phyloP scores from a whole-genome alignment of 2,113 vertebrate species.

The Peromyscus maniculatus region DNA sequence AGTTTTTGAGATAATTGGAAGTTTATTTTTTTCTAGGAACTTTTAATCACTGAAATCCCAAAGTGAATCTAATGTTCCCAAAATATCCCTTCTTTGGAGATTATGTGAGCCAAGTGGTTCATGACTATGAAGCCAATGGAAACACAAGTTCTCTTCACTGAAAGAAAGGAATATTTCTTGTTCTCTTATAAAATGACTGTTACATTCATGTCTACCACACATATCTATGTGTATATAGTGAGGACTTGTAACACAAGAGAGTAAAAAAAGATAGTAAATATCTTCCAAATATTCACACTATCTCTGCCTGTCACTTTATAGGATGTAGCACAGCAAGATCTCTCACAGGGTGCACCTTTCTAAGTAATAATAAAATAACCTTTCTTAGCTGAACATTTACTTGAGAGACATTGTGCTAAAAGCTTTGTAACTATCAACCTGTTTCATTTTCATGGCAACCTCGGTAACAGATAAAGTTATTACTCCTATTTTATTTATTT shows the following conservation, averaged over 20 bases:
- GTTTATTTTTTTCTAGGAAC: neutral
- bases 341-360: neutral
- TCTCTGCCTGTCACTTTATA: neutral
- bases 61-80: neutral
- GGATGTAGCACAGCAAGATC: neutral
- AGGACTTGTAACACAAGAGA: neutral
- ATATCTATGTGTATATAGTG: neutral
- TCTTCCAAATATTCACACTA: neutral
- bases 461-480: neutral
- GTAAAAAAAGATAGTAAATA: neutral
- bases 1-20: neutral
- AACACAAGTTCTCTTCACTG: neutral
- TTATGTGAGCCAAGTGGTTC: neutral
- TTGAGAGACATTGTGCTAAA: neutral
- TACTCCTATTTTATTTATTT: neutral
- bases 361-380: conserved; percentile 9
- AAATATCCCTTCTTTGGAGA: neutral
- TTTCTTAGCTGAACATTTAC: neutral
- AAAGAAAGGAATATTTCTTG: neutral
- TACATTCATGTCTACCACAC: neutral
- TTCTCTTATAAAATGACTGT: neutral
- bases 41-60: neutral
- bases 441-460: conserved; percentile 25
- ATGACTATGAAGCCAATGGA: neutral
- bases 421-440: conserved; percentile 42